A percentile compares a stretch with the other conserved stretches of the same genome.
phyloP scores from a whole-genome alignment of 2,113 vertebrate species.

The Oncorhynchus masou region DNA sequence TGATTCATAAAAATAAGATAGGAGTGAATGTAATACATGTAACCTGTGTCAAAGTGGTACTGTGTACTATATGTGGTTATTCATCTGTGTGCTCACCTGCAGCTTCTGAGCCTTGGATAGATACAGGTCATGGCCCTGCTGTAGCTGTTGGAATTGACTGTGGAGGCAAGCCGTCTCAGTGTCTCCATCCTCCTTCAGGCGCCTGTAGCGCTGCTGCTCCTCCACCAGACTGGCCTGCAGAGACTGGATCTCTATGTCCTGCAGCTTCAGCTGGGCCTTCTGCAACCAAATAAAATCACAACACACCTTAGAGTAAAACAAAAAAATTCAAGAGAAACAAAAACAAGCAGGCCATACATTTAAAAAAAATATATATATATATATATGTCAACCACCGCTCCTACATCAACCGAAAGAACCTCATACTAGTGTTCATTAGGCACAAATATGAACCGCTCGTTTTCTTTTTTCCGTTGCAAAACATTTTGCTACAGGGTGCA shows the following conservation, averaged over 20 bases:
- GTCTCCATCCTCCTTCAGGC: constrained; percentile 79
- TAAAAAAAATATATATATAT: too few relatives aligned
- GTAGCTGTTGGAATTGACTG: constrained; percentile 78
- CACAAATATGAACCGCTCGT: too few relatives aligned
- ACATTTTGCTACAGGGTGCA: background rate
- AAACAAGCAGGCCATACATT: too few relatives aligned
- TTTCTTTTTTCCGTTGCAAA: too few relatives aligned
- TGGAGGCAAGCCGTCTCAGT: constrained; percentile 77
- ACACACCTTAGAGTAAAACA: too few relatives aligned
- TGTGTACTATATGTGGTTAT: background rate
- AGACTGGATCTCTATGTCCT: constrained; percentile 84
- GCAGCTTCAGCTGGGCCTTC: constrained; percentile 87
- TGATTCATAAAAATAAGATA: too few relatives aligned
- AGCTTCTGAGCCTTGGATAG: constrained; percentile 73
- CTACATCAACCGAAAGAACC: too few relatives aligned
- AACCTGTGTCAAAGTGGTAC: background rate
- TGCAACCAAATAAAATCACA: constrained; percentile 43
- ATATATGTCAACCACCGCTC: too few relatives aligned
- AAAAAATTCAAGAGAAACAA: too few relatives aligned
- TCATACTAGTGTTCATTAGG: too few relatives aligned
- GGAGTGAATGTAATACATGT: too few relatives aligned
- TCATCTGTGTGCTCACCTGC: constrained; percentile 42
- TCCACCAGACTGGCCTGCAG: constrained; percentile 83
- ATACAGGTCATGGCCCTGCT: constrained; percentile 79
- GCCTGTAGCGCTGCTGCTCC: constrained; percentile 80